These are phyloP conservation scores for Phortica magna DNA, from an alignment of 2,888 invertebrate species.

Conservation along the genomic window DNA sequence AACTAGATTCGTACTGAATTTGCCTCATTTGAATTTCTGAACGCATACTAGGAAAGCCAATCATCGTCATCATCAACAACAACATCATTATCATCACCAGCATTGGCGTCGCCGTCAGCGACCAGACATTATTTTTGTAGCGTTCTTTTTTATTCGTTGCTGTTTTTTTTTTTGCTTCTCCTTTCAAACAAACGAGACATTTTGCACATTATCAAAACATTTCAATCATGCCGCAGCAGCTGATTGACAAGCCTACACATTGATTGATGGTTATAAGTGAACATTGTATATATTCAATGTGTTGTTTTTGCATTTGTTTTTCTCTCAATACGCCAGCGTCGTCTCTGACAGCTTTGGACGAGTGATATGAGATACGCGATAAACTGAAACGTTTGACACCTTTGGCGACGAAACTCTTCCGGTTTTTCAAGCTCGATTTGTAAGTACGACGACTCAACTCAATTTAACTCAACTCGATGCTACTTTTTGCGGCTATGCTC, in stretches of 20 bases:
- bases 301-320: too few species aligned
- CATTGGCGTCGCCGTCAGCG: background rate
- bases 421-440: background rate
- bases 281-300: too few species aligned
- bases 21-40: background rate
- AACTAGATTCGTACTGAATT: background rate
- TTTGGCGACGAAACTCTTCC: background rate
- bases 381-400: background rate
- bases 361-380: background rate
- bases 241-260: slow-evolving; percentile 11
- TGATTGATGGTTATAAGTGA: background rate
- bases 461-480: background rate
- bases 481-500: too few species aligned
- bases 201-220: slow-evolving; percentile 1
- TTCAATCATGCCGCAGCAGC: slow-evolving; percentile 10
- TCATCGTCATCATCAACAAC: background rate
- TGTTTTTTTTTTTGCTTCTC: background rate
- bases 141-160: background rate
- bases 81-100: background rate
- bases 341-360: too few species aligned
- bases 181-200: background rate
- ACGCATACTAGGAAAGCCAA: slow-evolving; percentile 5
- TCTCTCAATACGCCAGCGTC: too few species aligned
- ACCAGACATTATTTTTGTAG: background rate
- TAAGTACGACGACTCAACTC: background rate